A percentile compares a stretch with the other conserved stretches of the same genome.
phyloP scores from a whole-genome alignment of 2,113 vertebrate species.

The Paracanthobrama guichenoti region DNA sequence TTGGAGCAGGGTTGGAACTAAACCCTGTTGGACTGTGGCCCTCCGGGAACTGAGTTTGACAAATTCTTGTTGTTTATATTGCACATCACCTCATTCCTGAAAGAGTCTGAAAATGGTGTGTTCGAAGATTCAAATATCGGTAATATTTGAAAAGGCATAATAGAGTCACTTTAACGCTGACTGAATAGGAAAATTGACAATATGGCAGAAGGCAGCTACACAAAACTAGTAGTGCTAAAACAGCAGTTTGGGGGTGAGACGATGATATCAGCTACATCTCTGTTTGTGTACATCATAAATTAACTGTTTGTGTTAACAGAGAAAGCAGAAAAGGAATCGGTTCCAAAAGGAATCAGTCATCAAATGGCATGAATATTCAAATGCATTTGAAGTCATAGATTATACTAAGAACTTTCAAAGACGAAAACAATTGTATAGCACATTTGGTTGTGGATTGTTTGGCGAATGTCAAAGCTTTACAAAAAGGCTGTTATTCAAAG shows the following conservation, averaged over 20 bases:
- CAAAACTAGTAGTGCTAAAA: not conserved
- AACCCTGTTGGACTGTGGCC: no score
- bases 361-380: not conserved
- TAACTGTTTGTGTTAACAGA: no score
- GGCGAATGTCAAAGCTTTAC: not conserved
- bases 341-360: not conserved
- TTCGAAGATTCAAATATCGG: no score
- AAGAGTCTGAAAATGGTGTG: no score
- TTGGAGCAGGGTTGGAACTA: no score
- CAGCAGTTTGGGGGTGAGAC: not conserved
- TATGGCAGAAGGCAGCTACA: constrained; percentile 29
- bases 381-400: not conserved
- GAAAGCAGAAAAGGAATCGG: not conserved
- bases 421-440: not conserved
- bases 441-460: not conserved
- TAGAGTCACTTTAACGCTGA: no score
- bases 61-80: no score
- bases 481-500: not conserved
- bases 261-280: no score
- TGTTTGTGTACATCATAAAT: no score
- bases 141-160: no score
- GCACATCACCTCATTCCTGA: no score
- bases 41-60: no score
- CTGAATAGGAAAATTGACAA: not conserved
- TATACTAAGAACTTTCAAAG: not conserved